These are phyloP conservation scores for Drosophila orosa DNA, from an alignment of 1,140 invertebrate species.

Conservation along the genomic window DNA sequence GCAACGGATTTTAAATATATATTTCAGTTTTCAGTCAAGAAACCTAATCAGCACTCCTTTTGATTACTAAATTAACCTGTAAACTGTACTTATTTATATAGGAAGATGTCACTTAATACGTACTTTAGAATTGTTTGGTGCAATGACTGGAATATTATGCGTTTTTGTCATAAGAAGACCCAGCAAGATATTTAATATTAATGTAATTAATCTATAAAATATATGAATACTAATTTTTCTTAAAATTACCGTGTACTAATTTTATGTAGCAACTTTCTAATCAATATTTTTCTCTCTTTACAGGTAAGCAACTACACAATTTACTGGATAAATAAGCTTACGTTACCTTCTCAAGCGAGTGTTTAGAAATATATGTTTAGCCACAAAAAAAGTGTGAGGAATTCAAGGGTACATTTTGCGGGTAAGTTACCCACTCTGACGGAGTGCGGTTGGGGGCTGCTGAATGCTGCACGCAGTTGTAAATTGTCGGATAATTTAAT, in stretches of 20 bases:
- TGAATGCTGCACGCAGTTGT: slow-evolving; percentile 48
- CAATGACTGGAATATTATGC: too few species aligned
- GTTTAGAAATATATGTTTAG: slow-evolving; percentile 13
- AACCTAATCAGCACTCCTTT: background rate
- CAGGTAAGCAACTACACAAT: slow-evolving; percentile 41
- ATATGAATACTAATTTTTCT: background rate
- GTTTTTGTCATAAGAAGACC: too few species aligned
- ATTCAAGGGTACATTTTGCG: slow-evolving; percentile 13
- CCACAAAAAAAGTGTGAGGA: background rate
- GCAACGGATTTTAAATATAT: too few species aligned
- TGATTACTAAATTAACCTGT: too few species aligned
- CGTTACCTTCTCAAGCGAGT: background rate
- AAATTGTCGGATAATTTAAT: slow-evolving; percentile 79
- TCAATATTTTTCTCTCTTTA: slow-evolving; percentile 5
- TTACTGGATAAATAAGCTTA: background rate
- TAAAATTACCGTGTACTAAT: background rate
- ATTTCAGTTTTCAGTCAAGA: background rate
- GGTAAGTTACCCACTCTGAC: slow-evolving; percentile 10
- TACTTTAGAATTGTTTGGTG: too few species aligned
- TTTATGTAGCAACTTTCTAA: background rate
- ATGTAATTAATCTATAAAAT: too few species aligned
- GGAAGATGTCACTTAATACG: too few species aligned
- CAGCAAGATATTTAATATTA: too few species aligned
- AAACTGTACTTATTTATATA: background rate
- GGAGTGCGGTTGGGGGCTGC: background rate